phyloP scores from a whole-genome alignment of 2,113 vertebrate species.

The Halcyon malimbica region DNA sequence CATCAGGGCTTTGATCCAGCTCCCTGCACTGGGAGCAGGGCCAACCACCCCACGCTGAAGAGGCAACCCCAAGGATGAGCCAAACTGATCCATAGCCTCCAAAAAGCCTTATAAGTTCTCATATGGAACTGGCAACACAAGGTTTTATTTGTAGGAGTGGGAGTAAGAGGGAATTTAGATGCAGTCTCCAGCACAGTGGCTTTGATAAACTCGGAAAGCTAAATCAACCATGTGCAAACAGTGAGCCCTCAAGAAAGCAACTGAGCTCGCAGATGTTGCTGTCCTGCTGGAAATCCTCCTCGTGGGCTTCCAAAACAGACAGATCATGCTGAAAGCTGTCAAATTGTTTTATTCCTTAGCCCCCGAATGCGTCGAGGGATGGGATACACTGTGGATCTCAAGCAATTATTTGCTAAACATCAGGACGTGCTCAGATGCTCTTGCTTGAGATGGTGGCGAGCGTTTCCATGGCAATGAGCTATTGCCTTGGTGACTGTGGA shows the following conservation, averaged over 20 bases:
- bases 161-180: background rate
- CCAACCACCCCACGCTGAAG: background rate
- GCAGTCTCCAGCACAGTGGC: background rate
- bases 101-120: background rate
- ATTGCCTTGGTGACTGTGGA: slow-evolving; percentile 41
- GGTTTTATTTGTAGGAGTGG: background rate
- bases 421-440: background rate
- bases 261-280: background rate
- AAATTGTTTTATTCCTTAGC: background rate
- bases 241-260: background rate
- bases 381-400: background rate
- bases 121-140: background rate
- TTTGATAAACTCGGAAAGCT: background rate
- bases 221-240: background rate
- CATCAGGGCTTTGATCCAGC: background rate
- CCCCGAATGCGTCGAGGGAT: background rate
- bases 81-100: background rate
- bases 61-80: background rate
- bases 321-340: background rate
- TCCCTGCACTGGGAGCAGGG: background rate
- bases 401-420: background rate
- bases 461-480: slow-evolving; percentile 57
- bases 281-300: background rate
- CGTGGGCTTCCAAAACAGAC: accelerated
- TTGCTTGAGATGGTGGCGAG: background rate